Evolutionary conservation across 2,888 invertebrate species (phyloP).

Genomic region (Erebia palarica): DNA sequence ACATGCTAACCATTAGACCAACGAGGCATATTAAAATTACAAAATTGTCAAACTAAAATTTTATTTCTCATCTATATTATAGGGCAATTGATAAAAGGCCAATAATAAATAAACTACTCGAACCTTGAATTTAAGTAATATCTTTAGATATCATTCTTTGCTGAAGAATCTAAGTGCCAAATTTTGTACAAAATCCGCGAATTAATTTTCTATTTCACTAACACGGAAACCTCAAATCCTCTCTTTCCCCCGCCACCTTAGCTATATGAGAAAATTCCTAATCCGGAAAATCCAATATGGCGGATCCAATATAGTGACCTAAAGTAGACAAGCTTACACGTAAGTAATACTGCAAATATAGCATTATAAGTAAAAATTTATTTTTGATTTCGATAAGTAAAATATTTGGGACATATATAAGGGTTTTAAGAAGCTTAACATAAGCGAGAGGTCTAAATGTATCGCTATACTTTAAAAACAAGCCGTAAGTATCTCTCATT

Average conservation of each 20-base stretch:
- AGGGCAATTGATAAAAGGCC: too few relatives aligned
- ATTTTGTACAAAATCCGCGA: constrained; percentile 9
- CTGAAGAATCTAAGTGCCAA: background rate
- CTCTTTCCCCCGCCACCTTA: constrained; percentile 37
- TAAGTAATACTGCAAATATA: constrained; percentile 23
- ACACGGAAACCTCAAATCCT: constrained; percentile 35
- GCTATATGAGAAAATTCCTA: constrained; percentile 40
- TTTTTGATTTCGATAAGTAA: constrained; percentile 7
- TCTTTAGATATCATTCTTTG: too few relatives aligned
- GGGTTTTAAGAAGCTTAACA: too few relatives aligned
- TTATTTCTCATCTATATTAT: too few relatives aligned
- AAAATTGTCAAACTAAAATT: too few relatives aligned
- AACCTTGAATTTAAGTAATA: too few relatives aligned
- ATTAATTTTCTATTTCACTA: constrained; percentile 30
- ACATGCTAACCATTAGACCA: too few relatives aligned
- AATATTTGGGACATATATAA: background rate
- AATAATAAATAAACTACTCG: too few relatives aligned
- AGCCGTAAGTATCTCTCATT: too few relatives aligned
- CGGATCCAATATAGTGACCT: constrained; percentile 36
- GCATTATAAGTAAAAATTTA: constrained; percentile 10
- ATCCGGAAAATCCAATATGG: constrained; percentile 41
- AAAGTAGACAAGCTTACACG: constrained; percentile 32
- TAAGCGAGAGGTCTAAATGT: too few relatives aligned
- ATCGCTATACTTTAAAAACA: too few relatives aligned
- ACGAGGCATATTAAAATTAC: too few relatives aligned